These are phyloP conservation scores for Scytalopus superciliaris DNA, from an alignment of 2,113 vertebrate species.

Conservation along the genomic window DNA sequence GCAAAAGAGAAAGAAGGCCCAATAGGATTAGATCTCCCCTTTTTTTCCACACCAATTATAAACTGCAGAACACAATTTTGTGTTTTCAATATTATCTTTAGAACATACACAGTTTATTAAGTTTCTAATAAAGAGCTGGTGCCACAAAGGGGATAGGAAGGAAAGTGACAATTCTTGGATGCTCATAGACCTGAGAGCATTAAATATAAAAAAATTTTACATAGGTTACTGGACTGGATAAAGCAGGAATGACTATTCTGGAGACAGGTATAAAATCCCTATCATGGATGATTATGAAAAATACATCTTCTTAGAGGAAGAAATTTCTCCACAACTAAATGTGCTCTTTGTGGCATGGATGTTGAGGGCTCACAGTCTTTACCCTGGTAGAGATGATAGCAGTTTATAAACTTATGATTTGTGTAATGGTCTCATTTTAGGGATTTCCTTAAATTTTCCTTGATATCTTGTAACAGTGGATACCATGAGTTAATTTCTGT, in stretches of 20 bases:
- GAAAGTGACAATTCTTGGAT: not conserved
- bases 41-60: constrained; percentile 67
- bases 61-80: constrained; percentile 50
- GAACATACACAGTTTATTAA: constrained; percentile 61
- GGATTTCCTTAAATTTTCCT: not conserved
- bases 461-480: not conserved
- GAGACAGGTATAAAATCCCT: not conserved
- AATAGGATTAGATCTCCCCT: constrained; percentile 58
- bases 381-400: not conserved
- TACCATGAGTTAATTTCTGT: not conserved
- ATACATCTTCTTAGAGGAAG: not conserved
- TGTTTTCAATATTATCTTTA: constrained; percentile 60
- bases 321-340: not conserved
- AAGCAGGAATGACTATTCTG: not conserved
- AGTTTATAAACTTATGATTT: not conserved
- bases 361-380: not conserved
- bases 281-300: not conserved
- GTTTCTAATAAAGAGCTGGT: constrained; percentile 47
- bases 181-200: not conserved
- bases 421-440: not conserved
- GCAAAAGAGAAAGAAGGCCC: constrained; percentile 37
- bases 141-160: constrained; percentile 8
- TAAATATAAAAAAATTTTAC: not conserved
- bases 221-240: not conserved
- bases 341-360: not conserved